These are phyloP conservation scores for Drosophila teissieri DNA, from an alignment of 1,140 invertebrate genomes.

Conservation along the genomic window DNA sequence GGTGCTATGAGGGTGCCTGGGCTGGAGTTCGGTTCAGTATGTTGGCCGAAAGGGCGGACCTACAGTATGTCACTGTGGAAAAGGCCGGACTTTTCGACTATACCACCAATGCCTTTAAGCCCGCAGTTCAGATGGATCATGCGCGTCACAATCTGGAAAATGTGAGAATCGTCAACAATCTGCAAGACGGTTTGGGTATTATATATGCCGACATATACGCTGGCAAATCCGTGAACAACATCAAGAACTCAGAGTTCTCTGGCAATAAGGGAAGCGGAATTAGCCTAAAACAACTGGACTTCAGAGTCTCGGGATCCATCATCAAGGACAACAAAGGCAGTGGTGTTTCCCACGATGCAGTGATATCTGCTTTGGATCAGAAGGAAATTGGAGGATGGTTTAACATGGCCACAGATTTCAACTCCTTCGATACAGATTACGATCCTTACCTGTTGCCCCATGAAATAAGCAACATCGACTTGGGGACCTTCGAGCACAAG, in stretches of 20 bases:
- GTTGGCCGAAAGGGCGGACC: slow-evolving; percentile 92
- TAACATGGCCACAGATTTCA: slow-evolving; percentile 87
- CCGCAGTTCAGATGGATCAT: slow-evolving; percentile 98
- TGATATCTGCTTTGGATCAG: slow-evolving; percentile 92
- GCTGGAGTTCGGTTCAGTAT: slow-evolving; percentile 95
- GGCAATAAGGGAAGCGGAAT: slow-evolving; percentile 95
- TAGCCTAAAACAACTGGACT: slow-evolving; percentile 93
- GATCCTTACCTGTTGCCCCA: slow-evolving; percentile 89
- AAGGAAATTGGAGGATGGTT: slow-evolving; percentile 97
- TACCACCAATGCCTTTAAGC: slow-evolving; percentile 94
- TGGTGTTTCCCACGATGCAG: slow-evolving; percentile 97
- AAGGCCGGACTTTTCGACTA: slow-evolving; percentile 97
- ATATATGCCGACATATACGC: slow-evolving; percentile 95
- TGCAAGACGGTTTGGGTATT: slow-evolving; percentile 94
- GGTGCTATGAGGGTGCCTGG: slow-evolving; percentile 96
- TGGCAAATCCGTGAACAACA: slow-evolving; percentile 92
- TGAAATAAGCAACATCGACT: slow-evolving; percentile 87
- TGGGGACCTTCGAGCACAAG: slow-evolving; percentile 90
- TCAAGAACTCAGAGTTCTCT: slow-evolving; percentile 94
- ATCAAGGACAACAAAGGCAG: slow-evolving; percentile 94
- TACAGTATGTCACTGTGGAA: slow-evolving; percentile 95
- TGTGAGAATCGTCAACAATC: slow-evolving; percentile 91
- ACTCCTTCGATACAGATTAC: slow-evolving; percentile 89
- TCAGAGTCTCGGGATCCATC: slow-evolving; percentile 90
- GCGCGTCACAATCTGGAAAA: slow-evolving; percentile 95